Evolutionary conservation across 2,113 vertebrate species (phyloP).

Genomic region (Notarius lentiginosus): DNA sequence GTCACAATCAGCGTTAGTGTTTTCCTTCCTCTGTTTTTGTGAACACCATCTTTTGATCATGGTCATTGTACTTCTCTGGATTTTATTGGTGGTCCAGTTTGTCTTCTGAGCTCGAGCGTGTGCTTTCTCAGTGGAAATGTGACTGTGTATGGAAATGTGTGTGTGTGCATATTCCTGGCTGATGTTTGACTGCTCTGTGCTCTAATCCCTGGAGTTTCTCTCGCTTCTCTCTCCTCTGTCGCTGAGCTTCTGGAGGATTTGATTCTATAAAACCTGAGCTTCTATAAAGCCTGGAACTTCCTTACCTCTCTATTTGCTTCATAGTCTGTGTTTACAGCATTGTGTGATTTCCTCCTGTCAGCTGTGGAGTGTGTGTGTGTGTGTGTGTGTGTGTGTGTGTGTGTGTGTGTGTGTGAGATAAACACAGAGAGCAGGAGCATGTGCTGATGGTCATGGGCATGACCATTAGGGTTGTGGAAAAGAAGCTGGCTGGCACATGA

Average conservation of each 20-base stretch:
- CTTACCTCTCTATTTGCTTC: conserved; percentile 39
- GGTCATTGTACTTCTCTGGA: not conserved
- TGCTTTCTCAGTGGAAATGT: not conserved
- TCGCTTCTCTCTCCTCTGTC: conserved; percentile 21
- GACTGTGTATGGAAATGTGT: conserved; percentile 14
- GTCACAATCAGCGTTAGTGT: not conserved
- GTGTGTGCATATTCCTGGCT: conserved; percentile 4
- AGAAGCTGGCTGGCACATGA: conserved; percentile 32
- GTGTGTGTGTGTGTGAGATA: conserved; percentile 27
- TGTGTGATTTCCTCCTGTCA: conserved; percentile 36
- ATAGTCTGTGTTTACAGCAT: conserved; percentile 32
- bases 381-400: conserved; percentile 24
- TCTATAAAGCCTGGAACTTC: conserved; percentile 6
- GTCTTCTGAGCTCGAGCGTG: not conserved
- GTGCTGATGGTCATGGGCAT: conserved; percentile 49
- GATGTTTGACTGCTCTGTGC: conserved; percentile 11
- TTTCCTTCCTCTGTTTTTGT: not conserved
- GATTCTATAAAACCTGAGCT: conserved; percentile 40
- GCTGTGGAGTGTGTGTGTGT: not conserved
- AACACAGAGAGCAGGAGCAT: not conserved
- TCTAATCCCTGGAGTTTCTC: conserved; percentile 39
- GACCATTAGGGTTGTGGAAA: conserved; percentile 46
- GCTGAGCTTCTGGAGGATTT: conserved; percentile 32
- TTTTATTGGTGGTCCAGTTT: not conserved
- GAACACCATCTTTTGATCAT: not conserved